phyloP scores from a whole-genome alignment of 2,888 invertebrate species.

The Ichneumoninae sp. region DNA sequence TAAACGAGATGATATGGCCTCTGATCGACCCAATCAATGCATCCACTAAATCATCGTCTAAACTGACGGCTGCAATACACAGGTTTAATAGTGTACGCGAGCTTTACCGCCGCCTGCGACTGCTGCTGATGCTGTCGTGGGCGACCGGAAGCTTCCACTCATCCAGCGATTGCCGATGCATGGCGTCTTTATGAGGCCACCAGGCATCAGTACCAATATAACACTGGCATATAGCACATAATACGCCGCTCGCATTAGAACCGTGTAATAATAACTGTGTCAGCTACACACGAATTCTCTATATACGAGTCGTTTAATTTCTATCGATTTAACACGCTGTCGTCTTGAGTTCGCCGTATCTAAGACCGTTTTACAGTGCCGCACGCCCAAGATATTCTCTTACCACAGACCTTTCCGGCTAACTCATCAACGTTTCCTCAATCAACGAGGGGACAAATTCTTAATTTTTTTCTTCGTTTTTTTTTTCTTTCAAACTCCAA shows the following conservation, averaged over 20 bases:
- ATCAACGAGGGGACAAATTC: neutral
- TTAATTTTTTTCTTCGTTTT: no score
- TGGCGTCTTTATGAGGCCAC: conserved; percentile 79
- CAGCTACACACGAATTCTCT: conserved; percentile 56
- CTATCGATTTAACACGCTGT: conserved; percentile 57
- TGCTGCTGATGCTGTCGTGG: conserved; percentile 74
- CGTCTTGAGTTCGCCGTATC: neutral
- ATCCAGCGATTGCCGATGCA: conserved; percentile 83
- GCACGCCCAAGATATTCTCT: neutral
- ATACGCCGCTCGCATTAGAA: conserved; percentile 48
- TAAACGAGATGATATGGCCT: conserved; percentile 84
- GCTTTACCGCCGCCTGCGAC: conserved; percentile 67
- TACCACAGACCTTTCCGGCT: neutral
- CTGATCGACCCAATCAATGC: conserved; percentile 84
- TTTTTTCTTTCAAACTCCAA: no score
- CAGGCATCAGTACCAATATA: conserved; percentile 42
- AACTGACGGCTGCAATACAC: conserved; percentile 82
- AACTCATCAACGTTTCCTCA: neutral
- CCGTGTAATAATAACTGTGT: conserved; percentile 56
- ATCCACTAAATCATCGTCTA: conserved; percentile 84
- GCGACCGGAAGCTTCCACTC: conserved; percentile 84
- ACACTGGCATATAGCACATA: conserved; percentile 21
- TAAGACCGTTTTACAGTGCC: conserved; percentile 5
- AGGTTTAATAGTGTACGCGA: conserved; percentile 76
- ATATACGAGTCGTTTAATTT: conserved; percentile 42